Evolutionary conservation across 2,113 vertebrate species (phyloP), one percentile per base, ranked within the genome.

Genomic region (Chloebia gouldiae): DNA sequence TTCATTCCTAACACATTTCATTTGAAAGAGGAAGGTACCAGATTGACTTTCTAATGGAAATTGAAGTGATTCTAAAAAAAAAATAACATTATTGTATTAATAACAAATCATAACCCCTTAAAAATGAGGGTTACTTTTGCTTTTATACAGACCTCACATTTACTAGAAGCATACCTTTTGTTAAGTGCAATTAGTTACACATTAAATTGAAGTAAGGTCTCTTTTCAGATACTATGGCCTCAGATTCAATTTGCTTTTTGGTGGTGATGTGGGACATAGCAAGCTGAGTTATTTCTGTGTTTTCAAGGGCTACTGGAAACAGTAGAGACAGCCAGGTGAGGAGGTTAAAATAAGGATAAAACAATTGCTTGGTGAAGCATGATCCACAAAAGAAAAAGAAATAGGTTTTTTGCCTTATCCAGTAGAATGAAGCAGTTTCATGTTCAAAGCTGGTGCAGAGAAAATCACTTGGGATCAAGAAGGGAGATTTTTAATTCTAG

Each of bases 331-430:
- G 51, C 12, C 45, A 94, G 80, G 54, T 83, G 59, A 86, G 33
- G 57, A 79, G 57, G 63, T 95, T 90, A 93, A 94, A 80, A 73
- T 66, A 88, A 86, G 39, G 33, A 54, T 63, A 53, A 88, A 94
- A 66, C 30, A 88, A 56, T 71, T 82, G 39, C 21, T 76, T 86
- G n/a, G 42, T 90, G 61, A 82, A 85, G 25, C 65, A 65, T 61
- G 54, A 88, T 65, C 27, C 9, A 69, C n/a, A 61, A 64, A 75
- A 19, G 22, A 50, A 70, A 81, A 92, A 71, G 15, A 88, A 82
- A 79, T 42, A 59, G 20, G 9, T 3, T 82, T 85, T 85, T 87
- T 85, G 25, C 18, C 20, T 90, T 79, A 82, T 57, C 54, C 14
- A 35, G 15, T 53, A 65, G 28, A 50, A 45, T 1, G 0, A 88